phyloP scores from a whole-genome alignment of 2,888 invertebrate species.

The Brachynemurus nebulosus region DNA sequence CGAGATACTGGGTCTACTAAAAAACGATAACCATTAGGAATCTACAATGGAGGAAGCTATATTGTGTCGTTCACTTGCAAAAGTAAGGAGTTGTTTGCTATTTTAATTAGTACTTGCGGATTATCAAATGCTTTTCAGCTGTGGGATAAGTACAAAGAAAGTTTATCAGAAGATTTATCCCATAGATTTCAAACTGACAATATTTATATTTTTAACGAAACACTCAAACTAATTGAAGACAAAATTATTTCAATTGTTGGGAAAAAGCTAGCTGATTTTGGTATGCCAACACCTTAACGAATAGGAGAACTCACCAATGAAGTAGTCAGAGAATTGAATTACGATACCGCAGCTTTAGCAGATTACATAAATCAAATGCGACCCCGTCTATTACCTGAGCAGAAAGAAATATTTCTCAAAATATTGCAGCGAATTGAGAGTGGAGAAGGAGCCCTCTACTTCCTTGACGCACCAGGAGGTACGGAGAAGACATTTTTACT shows the following conservation, averaged over 20 bases:
- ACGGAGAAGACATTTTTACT: constrained; percentile 19
- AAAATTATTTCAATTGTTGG: not conserved
- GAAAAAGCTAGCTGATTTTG: not conserved
- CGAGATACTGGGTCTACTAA: constrained; percentile 17
- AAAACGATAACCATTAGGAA: constrained; percentile 19
- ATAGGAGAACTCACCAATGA: no score
- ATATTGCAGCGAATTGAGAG: constrained; percentile 6
- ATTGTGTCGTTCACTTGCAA: constrained; percentile 11
- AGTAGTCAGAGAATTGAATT: no score
- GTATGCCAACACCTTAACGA: not conserved
- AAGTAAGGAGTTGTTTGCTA: constrained; percentile 13
- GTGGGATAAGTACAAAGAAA: constrained; percentile 12
- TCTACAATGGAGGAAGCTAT: constrained; percentile 15
- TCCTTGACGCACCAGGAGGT: constrained; percentile 26
- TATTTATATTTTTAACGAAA: constrained; percentile 1
- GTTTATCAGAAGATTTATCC: constrained; percentile 10
- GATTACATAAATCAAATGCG: no score
- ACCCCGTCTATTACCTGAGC: constrained; percentile 15
- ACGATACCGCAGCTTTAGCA: no score
- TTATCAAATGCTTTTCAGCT: constrained; percentile 11
- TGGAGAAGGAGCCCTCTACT: constrained; percentile 10
- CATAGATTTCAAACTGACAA: not conserved
- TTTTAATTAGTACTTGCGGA: constrained; percentile 18
- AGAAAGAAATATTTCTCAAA: constrained; percentile 11
- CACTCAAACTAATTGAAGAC: not conserved